Conservation (phyloP, 2,888 invertebrate genomes). For the Eupelmus urozonus region DNA sequence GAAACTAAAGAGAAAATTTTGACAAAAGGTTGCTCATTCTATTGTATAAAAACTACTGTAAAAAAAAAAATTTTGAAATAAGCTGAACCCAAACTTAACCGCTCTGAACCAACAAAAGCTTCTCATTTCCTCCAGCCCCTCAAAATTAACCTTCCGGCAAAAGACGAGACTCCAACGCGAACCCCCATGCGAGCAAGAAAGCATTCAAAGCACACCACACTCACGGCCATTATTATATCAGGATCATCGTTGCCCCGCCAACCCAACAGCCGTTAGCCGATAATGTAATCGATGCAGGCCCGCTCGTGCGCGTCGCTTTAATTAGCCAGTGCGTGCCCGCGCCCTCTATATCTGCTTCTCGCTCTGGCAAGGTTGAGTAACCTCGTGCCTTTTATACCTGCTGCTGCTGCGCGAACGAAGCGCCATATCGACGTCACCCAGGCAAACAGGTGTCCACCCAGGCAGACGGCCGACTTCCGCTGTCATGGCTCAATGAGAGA, state of each 20-base stretch:
- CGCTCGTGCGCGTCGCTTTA: not conserved
- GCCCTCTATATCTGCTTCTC: not conserved
- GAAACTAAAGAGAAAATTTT: too few relatives aligned
- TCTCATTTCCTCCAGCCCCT: too few relatives aligned
- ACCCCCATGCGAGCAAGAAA: too few relatives aligned
- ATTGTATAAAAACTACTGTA: too few relatives aligned
- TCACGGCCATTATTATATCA: not conserved
- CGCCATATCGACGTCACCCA: constrained; percentile 18
- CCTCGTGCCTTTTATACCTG: constrained; percentile 36
- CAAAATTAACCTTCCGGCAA: too few relatives aligned
- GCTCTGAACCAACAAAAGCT: too few relatives aligned
- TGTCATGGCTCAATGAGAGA: constrained; percentile 8
- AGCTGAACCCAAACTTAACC: too few relatives aligned
- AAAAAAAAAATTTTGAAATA: too few relatives aligned
- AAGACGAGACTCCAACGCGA: too few relatives aligned
- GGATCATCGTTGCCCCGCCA: not conserved
- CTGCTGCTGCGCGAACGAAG: not conserved
- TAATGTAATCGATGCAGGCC: constrained; percentile 35
- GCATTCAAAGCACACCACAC: too few relatives aligned
- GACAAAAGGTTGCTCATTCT: too few relatives aligned
- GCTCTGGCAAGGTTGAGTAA: constrained; percentile 55
- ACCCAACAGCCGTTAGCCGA: constrained; percentile 52
- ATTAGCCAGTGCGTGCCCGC: constrained; percentile 24
- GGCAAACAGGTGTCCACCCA: constrained; percentile 52
- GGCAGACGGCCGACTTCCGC: constrained; percentile 14